A percentile compares a stretch with the other conserved stretches of the same genome.
Evolutionary conservation across 2,888 invertebrate genomes (phyloP).

Genomic region (Hemistola chrysoprasaria): DNA sequence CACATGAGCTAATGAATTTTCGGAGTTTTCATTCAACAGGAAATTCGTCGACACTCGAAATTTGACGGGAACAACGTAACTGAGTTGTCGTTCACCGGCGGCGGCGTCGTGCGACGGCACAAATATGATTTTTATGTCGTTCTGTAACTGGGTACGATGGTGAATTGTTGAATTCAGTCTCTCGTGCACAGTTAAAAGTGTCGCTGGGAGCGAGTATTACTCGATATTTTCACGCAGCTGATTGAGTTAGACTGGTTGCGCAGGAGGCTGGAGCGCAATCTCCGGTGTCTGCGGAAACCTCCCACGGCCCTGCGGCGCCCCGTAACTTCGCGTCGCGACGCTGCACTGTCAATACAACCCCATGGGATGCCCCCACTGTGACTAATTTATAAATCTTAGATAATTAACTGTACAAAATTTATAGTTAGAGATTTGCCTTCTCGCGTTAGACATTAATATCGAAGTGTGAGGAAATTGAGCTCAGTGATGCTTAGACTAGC

Average conservation of each 20-base stretch:
- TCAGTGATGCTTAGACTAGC: too few species aligned
- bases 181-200: conserved; percentile 55
- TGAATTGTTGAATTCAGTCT: conserved; percentile 42
- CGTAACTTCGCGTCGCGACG: conserved; percentile 22
- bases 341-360: conserved; percentile 41
- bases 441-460: conserved; percentile 5
- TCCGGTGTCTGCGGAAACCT: conserved; percentile 65
- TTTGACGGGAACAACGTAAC: conserved; percentile 38
- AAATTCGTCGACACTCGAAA: conserved; percentile 49
- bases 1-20: conserved; percentile 60
- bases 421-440: conserved; percentile 10
- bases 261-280: conserved; percentile 75
- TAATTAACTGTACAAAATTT: conserved; percentile 32
- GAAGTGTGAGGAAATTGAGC: not conserved
- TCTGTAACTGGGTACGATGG: conserved; percentile 43
- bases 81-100: conserved; percentile 31
- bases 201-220: conserved; percentile 62
- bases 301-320: conserved; percentile 25
- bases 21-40: conserved; percentile 53
- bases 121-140: conserved; percentile 48
- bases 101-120: conserved; percentile 33
- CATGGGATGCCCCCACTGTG: conserved; percentile 32
- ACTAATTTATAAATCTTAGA: conserved; percentile 44
- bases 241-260: conserved; percentile 75
- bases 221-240: conserved; percentile 72